Conservation (phyloP, 1,140 invertebrate genomes). For the Drosophila nebulosa region DNA sequence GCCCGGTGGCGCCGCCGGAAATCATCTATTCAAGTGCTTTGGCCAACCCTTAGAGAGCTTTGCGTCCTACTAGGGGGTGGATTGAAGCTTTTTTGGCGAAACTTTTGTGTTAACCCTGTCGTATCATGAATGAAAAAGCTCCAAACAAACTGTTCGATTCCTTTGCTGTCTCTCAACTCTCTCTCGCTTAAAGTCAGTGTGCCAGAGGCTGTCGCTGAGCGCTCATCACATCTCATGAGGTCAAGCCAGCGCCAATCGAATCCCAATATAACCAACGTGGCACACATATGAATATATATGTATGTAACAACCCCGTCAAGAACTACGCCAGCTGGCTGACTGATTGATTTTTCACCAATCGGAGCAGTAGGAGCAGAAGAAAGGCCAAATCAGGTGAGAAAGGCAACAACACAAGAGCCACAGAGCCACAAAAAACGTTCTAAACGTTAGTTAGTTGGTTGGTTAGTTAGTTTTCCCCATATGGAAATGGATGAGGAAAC, state of each 20-base stretch:
- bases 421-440: too few relatives aligned
- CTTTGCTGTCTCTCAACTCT: neutral
- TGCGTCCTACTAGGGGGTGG: neutral
- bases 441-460: too few relatives aligned
- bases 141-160: neutral
- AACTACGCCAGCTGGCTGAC: conserved; percentile 58
- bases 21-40: neutral
- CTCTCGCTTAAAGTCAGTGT: conserved; percentile 39
- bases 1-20: neutral
- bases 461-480: conserved; percentile 11
- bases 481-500: conserved; percentile 32
- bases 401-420: neutral
- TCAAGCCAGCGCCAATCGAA: neutral
- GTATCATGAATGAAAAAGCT: neutral
- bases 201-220: conserved; percentile 46
- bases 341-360: conserved; percentile 62
- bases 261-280: conserved; percentile 7
- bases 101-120: neutral
- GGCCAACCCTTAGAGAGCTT: neutral
- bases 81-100: neutral
- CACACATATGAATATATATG: conserved; percentile 6
- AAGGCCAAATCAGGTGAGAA: neutral
- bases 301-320: conserved; percentile 3
- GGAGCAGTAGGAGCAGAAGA: neutral
- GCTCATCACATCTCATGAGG: conserved; percentile 20